phyloP scores from a whole-genome alignment of 2,113 vertebrate species.

The Tetrax tetrax region DNA sequence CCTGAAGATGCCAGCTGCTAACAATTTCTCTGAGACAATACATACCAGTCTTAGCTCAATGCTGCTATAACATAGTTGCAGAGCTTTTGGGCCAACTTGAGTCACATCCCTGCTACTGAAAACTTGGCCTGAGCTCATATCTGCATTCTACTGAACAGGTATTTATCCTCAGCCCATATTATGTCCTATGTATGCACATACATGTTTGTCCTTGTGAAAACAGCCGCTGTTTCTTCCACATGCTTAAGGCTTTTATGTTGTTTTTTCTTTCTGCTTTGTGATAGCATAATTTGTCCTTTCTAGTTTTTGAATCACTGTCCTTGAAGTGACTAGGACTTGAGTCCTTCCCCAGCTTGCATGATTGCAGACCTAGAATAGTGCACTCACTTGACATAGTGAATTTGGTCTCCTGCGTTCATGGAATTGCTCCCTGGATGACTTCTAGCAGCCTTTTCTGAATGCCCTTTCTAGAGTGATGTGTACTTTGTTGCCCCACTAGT shows the following conservation, averaged over 20 bases:
- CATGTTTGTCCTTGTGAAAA: not conserved
- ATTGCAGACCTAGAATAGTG: not conserved
- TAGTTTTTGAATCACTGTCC: not conserved
- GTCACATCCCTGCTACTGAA: not conserved
- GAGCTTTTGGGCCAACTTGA: not conserved
- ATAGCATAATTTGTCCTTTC: not conserved
- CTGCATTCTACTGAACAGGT: not conserved
- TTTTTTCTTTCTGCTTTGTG: not conserved
- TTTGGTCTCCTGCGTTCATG: not conserved
- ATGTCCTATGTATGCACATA: not conserved
- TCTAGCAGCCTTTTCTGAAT: not conserved
- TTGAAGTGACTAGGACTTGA: not conserved
- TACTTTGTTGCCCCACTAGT: not conserved
- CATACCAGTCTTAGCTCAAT: not conserved
- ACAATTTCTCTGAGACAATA: not conserved
- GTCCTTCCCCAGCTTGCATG: not conserved
- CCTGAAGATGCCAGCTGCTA: not conserved
- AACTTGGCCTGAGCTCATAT: not conserved
- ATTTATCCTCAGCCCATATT: not conserved
- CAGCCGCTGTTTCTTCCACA: not conserved
- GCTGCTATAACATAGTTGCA: not conserved
- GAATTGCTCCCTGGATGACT: not conserved
- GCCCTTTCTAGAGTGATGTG: not conserved
- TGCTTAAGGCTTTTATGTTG: not conserved
- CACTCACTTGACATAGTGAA: not conserved